Conservation (phyloP, 1,140 invertebrate species). For the Mylabris phalerata region DNA sequence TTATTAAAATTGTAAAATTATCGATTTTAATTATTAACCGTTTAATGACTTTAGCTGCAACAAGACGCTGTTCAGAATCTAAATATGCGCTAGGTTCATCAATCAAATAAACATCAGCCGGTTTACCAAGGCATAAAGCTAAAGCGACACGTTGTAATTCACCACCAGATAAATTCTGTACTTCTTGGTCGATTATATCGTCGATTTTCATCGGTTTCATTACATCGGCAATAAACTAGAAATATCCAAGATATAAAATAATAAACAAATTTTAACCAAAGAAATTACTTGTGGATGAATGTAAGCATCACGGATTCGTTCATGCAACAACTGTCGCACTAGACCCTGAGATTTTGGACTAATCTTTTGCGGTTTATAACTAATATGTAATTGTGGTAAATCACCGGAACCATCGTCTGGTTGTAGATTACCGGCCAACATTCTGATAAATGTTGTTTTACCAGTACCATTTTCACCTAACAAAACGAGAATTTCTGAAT, state of each 20-base stretch:
- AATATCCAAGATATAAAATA: conserved; percentile 3
- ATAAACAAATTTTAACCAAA: conserved; percentile 4
- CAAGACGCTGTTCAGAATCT: conserved; percentile 99
- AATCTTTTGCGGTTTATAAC: conserved; percentile 99
- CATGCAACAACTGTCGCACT: conserved; percentile 86
- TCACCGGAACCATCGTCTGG: conserved; percentile 83
- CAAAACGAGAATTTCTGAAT: conserved; percentile 98
- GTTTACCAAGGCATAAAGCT: conserved; percentile 94
- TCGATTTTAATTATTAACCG: conserved; percentile 49
- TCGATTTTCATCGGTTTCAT: conserved; percentile 99
- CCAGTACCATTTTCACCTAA: conserved; percentile 99
- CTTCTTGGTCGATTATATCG: conserved; percentile 97
- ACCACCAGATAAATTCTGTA: conserved; percentile 98
- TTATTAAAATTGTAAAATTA: neutral
- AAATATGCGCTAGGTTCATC: conserved; percentile 99
- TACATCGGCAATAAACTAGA: conserved; percentile 93
- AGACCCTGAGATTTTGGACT: conserved; percentile 94
- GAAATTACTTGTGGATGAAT: conserved; percentile 78
- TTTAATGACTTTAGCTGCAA: conserved; percentile 98
- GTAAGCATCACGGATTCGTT: conserved; percentile 95
- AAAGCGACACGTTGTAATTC: conserved; percentile 97
- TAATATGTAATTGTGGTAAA: conserved; percentile 91
- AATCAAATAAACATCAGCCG: conserved; percentile 97
- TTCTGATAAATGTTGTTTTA: conserved; percentile 98
- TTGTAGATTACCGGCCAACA: conserved; percentile 92